Conservation (phyloP, 2,888 invertebrate species). For the Phortica okadai region DNA sequence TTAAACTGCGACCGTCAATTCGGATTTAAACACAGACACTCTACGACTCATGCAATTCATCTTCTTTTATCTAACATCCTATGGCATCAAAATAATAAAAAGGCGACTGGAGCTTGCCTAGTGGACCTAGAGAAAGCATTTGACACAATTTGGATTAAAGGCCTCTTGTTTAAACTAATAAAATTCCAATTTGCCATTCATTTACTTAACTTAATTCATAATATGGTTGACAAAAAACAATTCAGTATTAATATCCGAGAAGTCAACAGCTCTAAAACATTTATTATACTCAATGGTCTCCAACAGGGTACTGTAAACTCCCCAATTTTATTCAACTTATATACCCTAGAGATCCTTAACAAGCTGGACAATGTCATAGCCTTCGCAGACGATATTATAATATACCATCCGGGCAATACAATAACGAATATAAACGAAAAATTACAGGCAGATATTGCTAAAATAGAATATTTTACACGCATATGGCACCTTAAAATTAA, state of each 20-base stretch:
- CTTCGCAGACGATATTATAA: conserved; percentile 36
- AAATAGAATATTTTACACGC: conserved; percentile 21
- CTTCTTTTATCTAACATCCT: conserved; percentile 20
- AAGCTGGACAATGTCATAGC: conserved; percentile 31
- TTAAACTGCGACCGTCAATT: conserved; percentile 8
- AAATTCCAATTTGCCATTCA: conserved; percentile 20
- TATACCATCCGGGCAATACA: conserved; percentile 26
- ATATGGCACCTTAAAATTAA: conserved; percentile 36
- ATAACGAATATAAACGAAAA: conserved; percentile 27
- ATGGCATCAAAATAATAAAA: conserved; percentile 29
- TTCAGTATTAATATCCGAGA: background rate
- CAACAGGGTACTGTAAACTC: conserved; percentile 6
- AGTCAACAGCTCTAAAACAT: background rate
- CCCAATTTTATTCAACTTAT: conserved; percentile 8
- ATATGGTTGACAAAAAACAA: background rate
- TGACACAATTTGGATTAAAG: conserved; percentile 30
- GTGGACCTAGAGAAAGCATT: conserved; percentile 34
- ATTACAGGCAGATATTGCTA: conserved; percentile 15
- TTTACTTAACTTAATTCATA: background rate
- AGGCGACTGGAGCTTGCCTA: conserved; percentile 20
- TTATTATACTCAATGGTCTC: background rate
- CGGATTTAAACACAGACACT: conserved; percentile 27
- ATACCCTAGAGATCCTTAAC: conserved; percentile 12
- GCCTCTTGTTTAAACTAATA: conserved; percentile 29
- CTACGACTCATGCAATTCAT: conserved; percentile 28